A percentile compares a stretch with the other conserved stretches of the same genome.
These are phyloP conservation scores for Drosophila teissieri DNA, from an alignment of 1,140 invertebrate genomes.

Conservation along the genomic window DNA sequence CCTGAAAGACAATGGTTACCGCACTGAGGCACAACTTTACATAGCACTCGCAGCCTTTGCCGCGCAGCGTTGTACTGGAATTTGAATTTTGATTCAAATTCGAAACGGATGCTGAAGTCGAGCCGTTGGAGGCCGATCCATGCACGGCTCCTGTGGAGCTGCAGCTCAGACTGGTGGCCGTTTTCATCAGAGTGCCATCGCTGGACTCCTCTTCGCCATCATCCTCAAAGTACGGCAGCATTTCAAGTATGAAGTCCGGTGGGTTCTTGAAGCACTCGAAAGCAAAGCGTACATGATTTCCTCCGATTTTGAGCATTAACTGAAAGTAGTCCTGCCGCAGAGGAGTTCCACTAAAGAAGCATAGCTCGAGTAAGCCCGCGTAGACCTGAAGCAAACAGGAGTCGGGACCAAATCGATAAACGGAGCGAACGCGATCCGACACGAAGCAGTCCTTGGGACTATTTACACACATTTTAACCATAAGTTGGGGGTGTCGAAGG, in stretches of 20 bases:
- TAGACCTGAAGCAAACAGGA: conserved; percentile 78
- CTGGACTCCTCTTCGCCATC: conserved; percentile 41
- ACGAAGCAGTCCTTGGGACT: conserved; percentile 55
- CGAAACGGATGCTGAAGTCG: neutral
- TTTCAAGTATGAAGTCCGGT: conserved; percentile 66
- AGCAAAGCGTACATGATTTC: conserved; percentile 72
- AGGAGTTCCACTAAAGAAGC: conserved; percentile 53
- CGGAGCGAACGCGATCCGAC: conserved; percentile 64
- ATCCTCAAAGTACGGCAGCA: conserved; percentile 57
- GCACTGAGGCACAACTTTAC: conserved; percentile 75
- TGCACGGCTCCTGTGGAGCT: conserved; percentile 10
- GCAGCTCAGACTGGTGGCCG: neutral
- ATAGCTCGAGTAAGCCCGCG: conserved; percentile 67
- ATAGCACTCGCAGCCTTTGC: conserved; percentile 70
- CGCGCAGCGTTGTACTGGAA: conserved; percentile 2
- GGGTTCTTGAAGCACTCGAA: conserved; percentile 67
- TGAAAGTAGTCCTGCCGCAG: conserved; percentile 55
- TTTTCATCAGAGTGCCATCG: neutral
- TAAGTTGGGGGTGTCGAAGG: conserved; percentile 24
- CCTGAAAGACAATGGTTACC: conserved; percentile 72
- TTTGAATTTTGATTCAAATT: conserved; percentile 18
- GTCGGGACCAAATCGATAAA: conserved; percentile 68
- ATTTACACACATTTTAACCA: conserved; percentile 58
- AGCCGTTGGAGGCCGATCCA: conserved; percentile 4
- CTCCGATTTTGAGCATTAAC: conserved; percentile 53